phyloP scores from a whole-genome alignment of 1,140 invertebrate genomes.

The Drosophila lowei region DNA sequence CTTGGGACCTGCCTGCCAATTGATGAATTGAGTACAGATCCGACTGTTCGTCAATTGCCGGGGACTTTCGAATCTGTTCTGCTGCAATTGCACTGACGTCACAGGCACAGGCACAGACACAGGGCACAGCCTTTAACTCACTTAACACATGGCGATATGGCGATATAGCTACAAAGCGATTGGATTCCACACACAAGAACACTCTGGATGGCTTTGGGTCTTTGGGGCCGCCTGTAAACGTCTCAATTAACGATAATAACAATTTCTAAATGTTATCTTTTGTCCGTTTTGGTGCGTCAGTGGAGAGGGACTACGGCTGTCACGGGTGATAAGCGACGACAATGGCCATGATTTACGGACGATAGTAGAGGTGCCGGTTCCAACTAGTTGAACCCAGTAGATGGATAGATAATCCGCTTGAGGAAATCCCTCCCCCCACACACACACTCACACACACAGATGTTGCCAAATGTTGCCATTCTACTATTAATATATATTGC shows the following conservation, averaged over 20 bases:
- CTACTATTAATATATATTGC: slow-evolving; percentile 47
- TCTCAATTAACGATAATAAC: slow-evolving; percentile 73
- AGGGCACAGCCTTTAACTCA: slow-evolving; percentile 36
- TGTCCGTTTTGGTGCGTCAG: slow-evolving; percentile 60
- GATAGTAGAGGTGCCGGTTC: slow-evolving; percentile 25
- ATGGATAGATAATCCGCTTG: no score
- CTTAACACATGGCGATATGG: slow-evolving; percentile 45
- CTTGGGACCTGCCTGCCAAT: slow-evolving; percentile 40
- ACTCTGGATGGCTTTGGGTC: background rate
- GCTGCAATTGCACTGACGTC: slow-evolving; percentile 66
- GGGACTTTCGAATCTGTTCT: slow-evolving; percentile 15
- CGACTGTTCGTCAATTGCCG: slow-evolving; percentile 65
- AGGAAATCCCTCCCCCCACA: slow-evolving; percentile 7
- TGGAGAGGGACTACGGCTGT: background rate
- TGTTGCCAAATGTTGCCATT: slow-evolving; percentile 20
- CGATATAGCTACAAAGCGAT: slow-evolving; percentile 42
- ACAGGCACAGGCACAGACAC: slow-evolving; percentile 18
- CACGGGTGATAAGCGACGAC: slow-evolving; percentile 50
- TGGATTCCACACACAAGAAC: background rate
- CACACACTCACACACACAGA: background rate
- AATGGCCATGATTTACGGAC: slow-evolving; percentile 55
- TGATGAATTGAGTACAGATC: slow-evolving; percentile 45
- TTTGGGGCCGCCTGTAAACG: slow-evolving; percentile 35
- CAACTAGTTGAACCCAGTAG: slow-evolving; percentile 21
- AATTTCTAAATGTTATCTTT: slow-evolving; percentile 62